These are phyloP conservation scores for Acanthosepion pharaonis DNA, from an alignment of 2,888 invertebrate genomes.

Conservation along the genomic window DNA sequence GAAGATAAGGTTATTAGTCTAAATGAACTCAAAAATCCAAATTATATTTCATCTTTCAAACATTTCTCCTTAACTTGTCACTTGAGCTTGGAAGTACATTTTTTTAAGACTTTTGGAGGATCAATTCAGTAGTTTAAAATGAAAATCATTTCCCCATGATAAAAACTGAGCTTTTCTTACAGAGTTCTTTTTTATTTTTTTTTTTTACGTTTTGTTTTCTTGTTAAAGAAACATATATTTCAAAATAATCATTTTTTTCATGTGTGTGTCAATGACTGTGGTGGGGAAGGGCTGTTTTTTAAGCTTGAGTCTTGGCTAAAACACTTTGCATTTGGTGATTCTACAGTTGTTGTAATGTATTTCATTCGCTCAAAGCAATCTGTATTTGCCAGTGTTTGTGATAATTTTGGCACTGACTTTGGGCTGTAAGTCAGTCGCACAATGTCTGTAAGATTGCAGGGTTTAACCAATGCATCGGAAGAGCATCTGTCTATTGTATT, in stretches of 20 bases:
- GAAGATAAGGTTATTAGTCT: neutral
- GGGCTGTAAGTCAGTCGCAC: neutral
- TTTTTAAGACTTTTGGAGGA: neutral
- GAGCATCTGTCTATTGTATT: neutral
- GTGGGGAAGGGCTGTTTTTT: neutral
- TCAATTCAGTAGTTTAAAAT: neutral
- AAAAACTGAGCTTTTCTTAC: neutral
- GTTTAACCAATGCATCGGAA: neutral
- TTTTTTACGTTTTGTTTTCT: neutral
- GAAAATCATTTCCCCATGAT: neutral
- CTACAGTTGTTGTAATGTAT: neutral
- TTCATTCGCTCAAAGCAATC: neutral
- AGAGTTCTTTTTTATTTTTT: neutral
- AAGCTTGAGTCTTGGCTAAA: neutral
- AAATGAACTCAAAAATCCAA: constrained; percentile 4
- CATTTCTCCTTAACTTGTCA: neutral
- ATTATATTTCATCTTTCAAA: neutral
- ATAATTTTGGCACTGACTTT: constrained; percentile 33
- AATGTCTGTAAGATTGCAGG: neutral
- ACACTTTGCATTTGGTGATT: neutral
- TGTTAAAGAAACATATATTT: neutral
- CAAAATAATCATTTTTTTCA: neutral
- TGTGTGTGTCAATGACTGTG: neutral
- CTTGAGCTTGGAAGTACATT: neutral
- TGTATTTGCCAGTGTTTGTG: neutral